Base-by-base conservation (phyloP, 2,797 vertebrate genomes). In the Cirrhinus molitorella region DNA sequence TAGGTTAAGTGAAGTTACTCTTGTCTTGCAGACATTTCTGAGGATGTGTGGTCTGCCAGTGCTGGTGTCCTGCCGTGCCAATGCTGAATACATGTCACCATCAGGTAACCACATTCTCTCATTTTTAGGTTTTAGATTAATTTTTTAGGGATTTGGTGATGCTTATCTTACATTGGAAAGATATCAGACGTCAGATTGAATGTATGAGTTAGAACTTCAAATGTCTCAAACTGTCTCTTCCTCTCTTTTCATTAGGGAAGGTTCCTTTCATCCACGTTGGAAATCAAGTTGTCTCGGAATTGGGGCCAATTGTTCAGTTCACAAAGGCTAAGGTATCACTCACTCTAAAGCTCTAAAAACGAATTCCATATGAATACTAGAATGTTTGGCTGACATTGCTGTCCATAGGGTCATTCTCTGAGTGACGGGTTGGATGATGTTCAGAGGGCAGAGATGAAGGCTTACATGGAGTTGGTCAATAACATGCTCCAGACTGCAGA, bases 391-490 rank as follows among this genome's bases (percentile, higher is more conserved):
- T 75, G 70, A 55, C 31, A 21, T 43, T 57, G 21, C 74, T 14
- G 5, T 89, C 76, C 43, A 81, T 92, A 99, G 98, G 98, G 98
- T 88, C 96, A 99, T 94, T 97, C 96, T 88, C 94, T 99, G 91
- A 99, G 97, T 84, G 97, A 99, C 57, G 94, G 96, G 8, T 90
- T 99, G 89, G 96, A 98, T 90, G 98, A 99, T 83, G 95, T 99
- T 84, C 98, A 99, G 89, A 97, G 97, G 91, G 98, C 98, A 75
- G 98, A 99, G 92, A 98, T 99, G 98, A 99, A 99, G 91, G 98
- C 98, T 14, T 99, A 98, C 93, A 99, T 99, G 97, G 98, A 99
- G 93, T 90, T 99, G 91, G 98, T 99, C 91, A 99, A 99, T 94
- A 99, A 98, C 92, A 98, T 98, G 97, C 95, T 99, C 79, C 94